phyloP scores from a whole-genome alignment of 1,140 invertebrate species.

The Zaprionus kolodkinae region DNA sequence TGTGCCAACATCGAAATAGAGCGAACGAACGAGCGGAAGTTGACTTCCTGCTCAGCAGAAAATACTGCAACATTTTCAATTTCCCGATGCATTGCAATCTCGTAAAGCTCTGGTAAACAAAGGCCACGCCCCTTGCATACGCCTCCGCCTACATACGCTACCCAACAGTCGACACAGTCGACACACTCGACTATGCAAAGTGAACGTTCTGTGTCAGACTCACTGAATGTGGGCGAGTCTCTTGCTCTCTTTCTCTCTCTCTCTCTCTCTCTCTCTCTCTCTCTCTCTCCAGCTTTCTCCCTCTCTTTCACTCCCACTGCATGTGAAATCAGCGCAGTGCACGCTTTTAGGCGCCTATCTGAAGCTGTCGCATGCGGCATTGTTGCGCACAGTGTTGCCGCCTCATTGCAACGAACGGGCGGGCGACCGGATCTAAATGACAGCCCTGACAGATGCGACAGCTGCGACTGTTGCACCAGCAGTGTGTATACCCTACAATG shows the following conservation, averaged over 20 bases:
- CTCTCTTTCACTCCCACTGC: neutral
- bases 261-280: constrained; percentile 7
- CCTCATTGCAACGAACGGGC: constrained; percentile 25
- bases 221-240: constrained; percentile 12
- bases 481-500: neutral
- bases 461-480: constrained; percentile 25
- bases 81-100: constrained; percentile 27
- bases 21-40: constrained; percentile 10
- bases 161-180: too few species aligned
- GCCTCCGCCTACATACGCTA: neutral
- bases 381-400: constrained; percentile 27
- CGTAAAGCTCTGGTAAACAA: constrained; percentile 43
- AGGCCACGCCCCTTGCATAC: constrained; percentile 36
- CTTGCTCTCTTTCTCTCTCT: neutral
- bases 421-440: constrained; percentile 30
- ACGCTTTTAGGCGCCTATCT: constrained; percentile 37
- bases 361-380: constrained; percentile 33
- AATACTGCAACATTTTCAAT: constrained; percentile 55
- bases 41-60: constrained; percentile 25
- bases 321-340: constrained; percentile 44
- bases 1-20: neutral
- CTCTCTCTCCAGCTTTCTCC: neutral
- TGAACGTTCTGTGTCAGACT: constrained; percentile 11
- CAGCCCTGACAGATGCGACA: constrained; percentile 34
- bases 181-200: constrained; percentile 17